Base-by-base conservation (phyloP, 2,797 vertebrate genomes). In the Tinamus major region DNA sequence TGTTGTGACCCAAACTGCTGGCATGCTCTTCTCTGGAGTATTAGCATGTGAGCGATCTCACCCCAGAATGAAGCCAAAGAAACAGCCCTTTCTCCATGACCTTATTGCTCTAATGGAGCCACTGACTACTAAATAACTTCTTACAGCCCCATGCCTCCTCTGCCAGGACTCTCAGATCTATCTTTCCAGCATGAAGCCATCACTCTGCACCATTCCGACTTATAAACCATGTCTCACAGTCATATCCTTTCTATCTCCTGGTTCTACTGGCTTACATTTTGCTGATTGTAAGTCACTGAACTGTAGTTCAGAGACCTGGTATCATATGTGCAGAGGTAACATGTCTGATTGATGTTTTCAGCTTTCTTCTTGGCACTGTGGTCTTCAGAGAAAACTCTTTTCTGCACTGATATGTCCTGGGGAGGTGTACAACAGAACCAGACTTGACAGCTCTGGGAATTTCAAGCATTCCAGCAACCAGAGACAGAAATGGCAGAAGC, bases 401-500 rank as follows among this genome's bases (percentile, higher is more conserved):
- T 20, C 85, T 88, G 53, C 26, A 10, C 72, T 94, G 16, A 1
- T 79, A 37, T 80, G 74, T 89, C 72, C 82, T 2, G 0, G 87
- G 88, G 67, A 95, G 85, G 95, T 72, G 14, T 94, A 90, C 88
- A 93, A 80, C 79, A 92, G 51, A 81, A 80, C 35, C 89, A 95
- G 95, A 92, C 75, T 95, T 94, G 92, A 96, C 94, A 94, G 93
- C 37, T 5, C 10, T 93, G 89, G 95, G 96, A 95, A 93, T 96
- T 95, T 84, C 77, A 84, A 79, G 35, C 83, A 97, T 97, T 95
- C 91, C 93, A 91, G 89, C 94, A 94, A 92, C 51, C 72, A 44
- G 72, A 95, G 91, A 96, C 95, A 96, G 96, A 96, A 96, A 96
- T 94, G 96, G 97, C 97, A 97, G 96, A 97, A 96, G 91, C 91